A percentile compares a stretch with the other conserved stretches of the same genome.
These are phyloP conservation scores for Thymelicus lineola DNA, from an alignment of 2,888 invertebrate genomes.

Conservation along the genomic window DNA sequence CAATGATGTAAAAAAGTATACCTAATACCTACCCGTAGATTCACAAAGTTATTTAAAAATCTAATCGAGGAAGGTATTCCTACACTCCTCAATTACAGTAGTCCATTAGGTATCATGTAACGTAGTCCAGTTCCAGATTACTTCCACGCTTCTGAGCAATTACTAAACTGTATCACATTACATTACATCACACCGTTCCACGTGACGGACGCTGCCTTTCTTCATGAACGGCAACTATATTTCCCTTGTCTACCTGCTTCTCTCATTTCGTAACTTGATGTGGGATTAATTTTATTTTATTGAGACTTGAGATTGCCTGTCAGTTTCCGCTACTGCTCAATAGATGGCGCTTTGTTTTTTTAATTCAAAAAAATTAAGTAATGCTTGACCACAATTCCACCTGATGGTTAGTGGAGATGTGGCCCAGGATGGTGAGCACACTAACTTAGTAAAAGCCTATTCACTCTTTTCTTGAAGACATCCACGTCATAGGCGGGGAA, in stretches of 20 bases:
- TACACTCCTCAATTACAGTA: not conserved
- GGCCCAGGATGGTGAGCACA: too few relatives aligned
- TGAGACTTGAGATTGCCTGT: not conserved
- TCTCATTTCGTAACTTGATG: not conserved
- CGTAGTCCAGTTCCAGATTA: slow-evolving; percentile 1
- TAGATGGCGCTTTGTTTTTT: not conserved
- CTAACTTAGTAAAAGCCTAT: too few relatives aligned
- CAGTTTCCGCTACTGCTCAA: not conserved
- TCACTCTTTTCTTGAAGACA: too few relatives aligned
- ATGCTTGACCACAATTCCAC: too few relatives aligned
- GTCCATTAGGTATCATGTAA: slow-evolving; percentile 7
- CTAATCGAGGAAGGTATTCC: too few relatives aligned
- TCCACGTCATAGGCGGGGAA: too few relatives aligned
- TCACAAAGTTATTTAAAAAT: too few relatives aligned
- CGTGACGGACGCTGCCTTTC: slow-evolving; percentile 8
- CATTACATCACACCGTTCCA: slow-evolving; percentile 28
- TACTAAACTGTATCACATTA: slow-evolving; percentile 20
- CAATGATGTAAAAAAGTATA: too few relatives aligned
- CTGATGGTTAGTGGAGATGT: too few relatives aligned
- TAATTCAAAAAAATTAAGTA: too few relatives aligned
- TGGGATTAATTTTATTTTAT: not conserved
- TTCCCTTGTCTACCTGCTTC: not conserved
- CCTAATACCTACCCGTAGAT: too few relatives aligned
- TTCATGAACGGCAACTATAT: slow-evolving; percentile 4
- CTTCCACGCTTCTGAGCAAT: slow-evolving; percentile 26